phyloP scores from a whole-genome alignment of 2,113 vertebrate species.

The Lichenostomus cassidix region DNA sequence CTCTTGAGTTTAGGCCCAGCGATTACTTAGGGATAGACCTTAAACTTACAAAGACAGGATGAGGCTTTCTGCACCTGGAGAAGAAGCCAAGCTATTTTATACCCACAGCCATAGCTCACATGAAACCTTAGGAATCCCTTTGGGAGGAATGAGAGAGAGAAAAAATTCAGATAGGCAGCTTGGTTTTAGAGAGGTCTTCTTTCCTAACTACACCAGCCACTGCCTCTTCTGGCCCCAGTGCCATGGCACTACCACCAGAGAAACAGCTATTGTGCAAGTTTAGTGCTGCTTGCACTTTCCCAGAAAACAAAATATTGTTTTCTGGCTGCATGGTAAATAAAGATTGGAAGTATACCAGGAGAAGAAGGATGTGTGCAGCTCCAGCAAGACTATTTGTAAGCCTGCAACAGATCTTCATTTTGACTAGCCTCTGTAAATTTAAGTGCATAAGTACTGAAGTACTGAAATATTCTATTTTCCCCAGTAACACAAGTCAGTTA shows the following conservation, averaged over 20 bases:
- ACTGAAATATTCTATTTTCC: background rate
- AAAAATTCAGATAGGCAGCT: background rate
- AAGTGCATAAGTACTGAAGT: background rate
- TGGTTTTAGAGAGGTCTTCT: background rate
- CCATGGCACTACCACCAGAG: background rate
- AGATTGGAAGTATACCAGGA: accelerated
- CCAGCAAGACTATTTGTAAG: background rate
- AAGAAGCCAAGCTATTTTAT: background rate
- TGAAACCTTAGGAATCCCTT: background rate
- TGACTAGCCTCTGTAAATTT: background rate
- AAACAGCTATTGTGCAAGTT: background rate
- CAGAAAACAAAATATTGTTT: background rate
- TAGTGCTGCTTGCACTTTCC: background rate
- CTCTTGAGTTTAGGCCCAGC: background rate
- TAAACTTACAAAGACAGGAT: background rate
- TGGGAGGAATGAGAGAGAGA: background rate
- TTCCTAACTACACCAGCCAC: background rate
- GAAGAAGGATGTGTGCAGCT: background rate
- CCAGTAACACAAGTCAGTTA: background rate
- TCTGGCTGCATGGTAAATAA: background rate
- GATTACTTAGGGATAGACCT: background rate
- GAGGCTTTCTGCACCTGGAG: background rate
- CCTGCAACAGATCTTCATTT: background rate
- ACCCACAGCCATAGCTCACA: background rate
- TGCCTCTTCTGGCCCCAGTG: background rate